Evolutionary conservation across 2,888 invertebrate genomes (phyloP), one percentile per base, ranked within the genome.

Genomic region (Meloe dianella): DNA sequence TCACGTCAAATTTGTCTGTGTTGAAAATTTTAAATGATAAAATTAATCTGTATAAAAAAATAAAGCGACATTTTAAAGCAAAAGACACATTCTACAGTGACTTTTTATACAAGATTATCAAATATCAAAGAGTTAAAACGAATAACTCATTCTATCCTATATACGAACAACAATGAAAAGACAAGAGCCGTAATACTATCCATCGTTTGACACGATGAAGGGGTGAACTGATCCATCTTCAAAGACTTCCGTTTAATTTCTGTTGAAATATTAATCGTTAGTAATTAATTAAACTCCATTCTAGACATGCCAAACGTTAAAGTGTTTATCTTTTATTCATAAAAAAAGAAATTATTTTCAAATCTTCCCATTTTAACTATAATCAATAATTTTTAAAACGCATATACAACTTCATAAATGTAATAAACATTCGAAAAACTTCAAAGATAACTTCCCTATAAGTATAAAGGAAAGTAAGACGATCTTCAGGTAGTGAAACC

Each of bases 171-270:
- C 63, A 63, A 65, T 60, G 59, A 57, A 20, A 51, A 63, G 63
- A 68, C 65, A 60, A 68, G 61, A 65, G 62, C 59, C 62, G 65
- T 63, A 68, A 68, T 58, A 56, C 63, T 68, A 68, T 68, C 65
- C 68, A 63, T 68, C 68, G 68, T 38, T 68, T 68, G 68, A 65
- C 68, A 65, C 65, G 60, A 63, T 68, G 65, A 68, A 65, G 63
- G 68, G 68, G 68, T 68, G 65, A 68, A 65, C 63, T 63, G 68
- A 68, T 68, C 68, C 65, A 60, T 63, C 68, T 68, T 68, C 68
- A 68, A 68, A 65, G 68, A 68, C 68, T 68, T 68, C 61, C 61
- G 65, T 68, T 65, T 68, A 68, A 69, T 69, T 69, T 69, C 61
- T 69, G 66, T 61, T 63, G 64, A 66, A 69, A 69, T 69, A 69